phyloP scores from a whole-genome alignment of 2,888 invertebrate genomes.

The Drosophila bunnanda region DNA sequence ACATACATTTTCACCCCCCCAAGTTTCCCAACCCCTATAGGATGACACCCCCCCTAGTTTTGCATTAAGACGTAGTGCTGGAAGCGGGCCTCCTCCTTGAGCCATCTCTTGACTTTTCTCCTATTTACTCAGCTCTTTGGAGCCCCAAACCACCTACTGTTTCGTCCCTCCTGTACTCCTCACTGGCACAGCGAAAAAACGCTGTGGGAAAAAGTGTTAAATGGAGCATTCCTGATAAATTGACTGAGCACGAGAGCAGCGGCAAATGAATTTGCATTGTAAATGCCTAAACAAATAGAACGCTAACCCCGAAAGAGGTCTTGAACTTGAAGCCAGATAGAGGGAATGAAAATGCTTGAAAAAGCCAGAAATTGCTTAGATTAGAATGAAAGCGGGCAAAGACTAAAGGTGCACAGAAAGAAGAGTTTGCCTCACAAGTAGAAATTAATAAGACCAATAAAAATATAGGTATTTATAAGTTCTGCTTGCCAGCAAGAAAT shows the following conservation, averaged over 20 bases:
- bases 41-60: slow-evolving; percentile 17
- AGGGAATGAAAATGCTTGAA: slow-evolving; percentile 3
- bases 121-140: slow-evolving; percentile 44
- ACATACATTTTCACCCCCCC: not conserved
- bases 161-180: not conserved
- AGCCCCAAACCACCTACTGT: slow-evolving; percentile 10
- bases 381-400: not conserved
- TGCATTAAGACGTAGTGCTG: slow-evolving; percentile 50
- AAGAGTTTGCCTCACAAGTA: not conserved
- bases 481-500: too few relatives aligned
- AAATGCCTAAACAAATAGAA: slow-evolving; percentile 75
- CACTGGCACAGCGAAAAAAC: slow-evolving; percentile 5
- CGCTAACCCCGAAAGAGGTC: slow-evolving; percentile 21
- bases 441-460: not conserved
- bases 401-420: not conserved
- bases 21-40: too few relatives aligned
- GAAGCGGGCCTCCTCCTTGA: slow-evolving; percentile 17
- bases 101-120: slow-evolving; percentile 44
- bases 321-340: slow-evolving; percentile 24
- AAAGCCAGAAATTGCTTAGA: slow-evolving; percentile 17
- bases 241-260: slow-evolving; percentile 59
- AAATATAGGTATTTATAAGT: not conserved
- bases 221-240: slow-evolving; percentile 73
- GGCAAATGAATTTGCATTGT: slow-evolving; percentile 76
- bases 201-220: slow-evolving; percentile 70